Percentiles rank a stretch among this genome's conserved stretches.
phyloP scores from a whole-genome alignment of 2,113 vertebrate species.

The Ellobius talpinus region DNA sequence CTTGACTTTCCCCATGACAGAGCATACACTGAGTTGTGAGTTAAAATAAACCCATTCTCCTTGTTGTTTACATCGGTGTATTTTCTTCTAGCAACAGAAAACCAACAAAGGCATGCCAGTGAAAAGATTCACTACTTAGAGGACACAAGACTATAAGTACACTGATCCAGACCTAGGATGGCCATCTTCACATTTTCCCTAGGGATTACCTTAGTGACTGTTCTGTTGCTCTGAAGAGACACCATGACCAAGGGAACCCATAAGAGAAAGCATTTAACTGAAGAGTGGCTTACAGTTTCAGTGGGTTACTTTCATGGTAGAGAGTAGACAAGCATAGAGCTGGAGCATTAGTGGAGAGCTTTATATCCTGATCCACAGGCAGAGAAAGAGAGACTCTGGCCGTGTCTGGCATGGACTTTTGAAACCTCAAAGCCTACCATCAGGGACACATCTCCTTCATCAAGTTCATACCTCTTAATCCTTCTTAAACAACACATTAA shows the following conservation, averaged over 20 bases:
- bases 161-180: neutral
- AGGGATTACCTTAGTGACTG: neutral
- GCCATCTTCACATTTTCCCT: neutral
- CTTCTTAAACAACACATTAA: neutral
- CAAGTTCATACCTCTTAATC: neutral
- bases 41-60: neutral
- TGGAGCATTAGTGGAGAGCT: neutral
- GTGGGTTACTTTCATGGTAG: neutral
- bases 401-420: neutral
- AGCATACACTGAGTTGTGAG: neutral
- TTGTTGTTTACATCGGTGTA: neutral
- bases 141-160: neutral
- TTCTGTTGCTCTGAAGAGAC: neutral
- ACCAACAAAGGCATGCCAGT: neutral
- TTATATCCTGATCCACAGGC: neutral
- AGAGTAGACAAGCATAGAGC: neutral
- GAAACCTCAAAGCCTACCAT: too few species aligned
- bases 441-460: neutral
- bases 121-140: neutral
- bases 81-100: neutral
- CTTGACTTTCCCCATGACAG: neutral
- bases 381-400: neutral
- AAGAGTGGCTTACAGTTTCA: neutral
- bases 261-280: neutral
- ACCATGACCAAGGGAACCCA: neutral